Base-by-base conservation (phyloP, 2,888 invertebrate species). In the Brassicogethes aeneus region DNA sequence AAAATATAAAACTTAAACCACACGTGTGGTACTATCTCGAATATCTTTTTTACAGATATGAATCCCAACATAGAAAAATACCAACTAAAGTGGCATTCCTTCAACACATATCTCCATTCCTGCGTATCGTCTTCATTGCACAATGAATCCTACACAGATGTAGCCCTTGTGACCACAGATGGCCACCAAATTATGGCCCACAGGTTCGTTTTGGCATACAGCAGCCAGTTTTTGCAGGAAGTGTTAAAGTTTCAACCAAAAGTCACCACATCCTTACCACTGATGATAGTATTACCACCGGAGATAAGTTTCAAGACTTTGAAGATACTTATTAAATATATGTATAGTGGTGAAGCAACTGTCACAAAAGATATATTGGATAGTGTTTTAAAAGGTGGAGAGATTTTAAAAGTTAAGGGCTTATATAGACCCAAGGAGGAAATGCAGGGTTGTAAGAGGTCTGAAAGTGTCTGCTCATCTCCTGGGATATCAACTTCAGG, bases 1-100 rank as follows among this genome's bases (percentile, higher is more conserved):
- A n/a, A n/a, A n/a, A n/a, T n/a, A n/a, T n/a, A n/a, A n/a, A n/a
- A n/a, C n/a, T n/a, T n/a, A n/a, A n/a, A n/a, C n/a, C n/a, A n/a
- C n/a, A n/a, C n/a, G n/a, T n/a, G n/a, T n/a, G n/a, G n/a, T n/a
- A n/a, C n/a, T n/a, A n/a, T n/a, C n/a, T n/a, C n/a, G n/a, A n/a
- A n/a, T n/a, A n/a, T n/a, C 10, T 23, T 5, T 23, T 23, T 23
- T 23, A 7, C 23, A 23, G 23, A 23, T 10, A 23, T 23, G 23
- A 10, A 23, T 23, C 23, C 74, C 73, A 71, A 73, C 17, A 64
- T 70, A 57, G 89, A 89, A 67, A 89, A 87, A 56, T 89, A 88
- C 67, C 88, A 89, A 68, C 73, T 89, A 39, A 89, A 89, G 73
- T 89, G 89, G 89, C 85, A 88, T 68, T 87, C 87, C 51, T 88